A percentile compares a stretch with the other conserved stretches of the same genome.
Conservation (phyloP, 2,888 invertebrate genomes). For the Acanthosepion esculentum region DNA sequence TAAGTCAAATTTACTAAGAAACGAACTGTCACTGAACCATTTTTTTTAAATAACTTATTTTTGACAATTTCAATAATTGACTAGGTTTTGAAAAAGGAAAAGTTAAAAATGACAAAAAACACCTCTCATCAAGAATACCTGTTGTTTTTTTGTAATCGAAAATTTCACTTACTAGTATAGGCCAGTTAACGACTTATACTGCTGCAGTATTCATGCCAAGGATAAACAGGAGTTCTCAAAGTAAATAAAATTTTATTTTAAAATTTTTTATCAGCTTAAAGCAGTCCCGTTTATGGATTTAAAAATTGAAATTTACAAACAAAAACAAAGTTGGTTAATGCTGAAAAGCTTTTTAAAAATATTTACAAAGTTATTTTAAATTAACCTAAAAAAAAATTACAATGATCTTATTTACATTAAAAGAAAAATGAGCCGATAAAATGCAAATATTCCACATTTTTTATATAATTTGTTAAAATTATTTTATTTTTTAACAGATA, state of each 20-base stretch:
- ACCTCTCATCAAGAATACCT: neutral
- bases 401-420: too few relatives aligned
- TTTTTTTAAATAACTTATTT: neutral
- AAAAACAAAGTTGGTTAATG: too few relatives aligned
- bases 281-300: too few relatives aligned
- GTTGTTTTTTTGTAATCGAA: neutral
- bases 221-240: neutral
- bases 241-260: neutral
- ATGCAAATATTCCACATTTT: too few relatives aligned
- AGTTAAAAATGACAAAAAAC: neutral
- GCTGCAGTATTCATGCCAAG: neutral
- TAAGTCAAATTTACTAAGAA: neutral
- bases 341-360: too few relatives aligned
- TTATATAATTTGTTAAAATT: too few relatives aligned
- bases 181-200: neutral
- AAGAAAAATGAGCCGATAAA: too few relatives aligned
- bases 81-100: slow-evolving; percentile 2
- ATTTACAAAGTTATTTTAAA: too few relatives aligned
- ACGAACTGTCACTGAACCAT: neutral
- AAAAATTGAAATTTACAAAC: too few relatives aligned
- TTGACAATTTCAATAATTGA: slow-evolving; percentile 9
- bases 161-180: neutral
- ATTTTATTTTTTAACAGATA: too few relatives aligned
- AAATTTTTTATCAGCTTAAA: neutral
- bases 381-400: too few relatives aligned